These are phyloP conservation scores for Halcyon leucocephala DNA, from an alignment of 2,797 vertebrate species.

Conservation along the genomic window DNA sequence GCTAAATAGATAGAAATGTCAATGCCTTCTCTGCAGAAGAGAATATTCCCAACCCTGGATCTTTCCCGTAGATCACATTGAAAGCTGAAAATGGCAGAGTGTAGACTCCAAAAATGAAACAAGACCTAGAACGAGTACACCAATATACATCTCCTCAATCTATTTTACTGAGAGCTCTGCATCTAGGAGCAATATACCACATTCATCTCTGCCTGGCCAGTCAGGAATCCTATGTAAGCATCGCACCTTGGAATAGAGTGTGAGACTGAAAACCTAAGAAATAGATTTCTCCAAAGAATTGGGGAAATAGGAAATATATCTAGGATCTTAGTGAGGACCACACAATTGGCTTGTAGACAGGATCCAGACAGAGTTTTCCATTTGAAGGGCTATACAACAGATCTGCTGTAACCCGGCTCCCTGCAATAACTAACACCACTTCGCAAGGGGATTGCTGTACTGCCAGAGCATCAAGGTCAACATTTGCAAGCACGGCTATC, in stretches of 20 bases:
- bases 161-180: neutral
- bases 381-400: neutral
- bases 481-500: neutral
- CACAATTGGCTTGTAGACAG: neutral
- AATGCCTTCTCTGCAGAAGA: neutral
- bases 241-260: neutral
- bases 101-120: neutral
- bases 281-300: neutral
- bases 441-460: neutral
- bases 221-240: neutral
- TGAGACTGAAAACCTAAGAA: neutral
- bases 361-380: neutral
- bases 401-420: neutral
- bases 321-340: neutral
- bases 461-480: neutral
- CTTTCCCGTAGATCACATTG: neutral
- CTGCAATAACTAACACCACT: neutral
- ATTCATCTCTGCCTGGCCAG: neutral
- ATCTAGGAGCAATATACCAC: neutral
- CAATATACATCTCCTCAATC: neutral
- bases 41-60: neutral
- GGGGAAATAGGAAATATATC: neutral
- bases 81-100: neutral
- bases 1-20: neutral
- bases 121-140: neutral